These are phyloP conservation scores for Dendrocincla fuliginosa DNA, from an alignment of 2,797 vertebrate genomes.

Conservation along the genomic window DNA sequence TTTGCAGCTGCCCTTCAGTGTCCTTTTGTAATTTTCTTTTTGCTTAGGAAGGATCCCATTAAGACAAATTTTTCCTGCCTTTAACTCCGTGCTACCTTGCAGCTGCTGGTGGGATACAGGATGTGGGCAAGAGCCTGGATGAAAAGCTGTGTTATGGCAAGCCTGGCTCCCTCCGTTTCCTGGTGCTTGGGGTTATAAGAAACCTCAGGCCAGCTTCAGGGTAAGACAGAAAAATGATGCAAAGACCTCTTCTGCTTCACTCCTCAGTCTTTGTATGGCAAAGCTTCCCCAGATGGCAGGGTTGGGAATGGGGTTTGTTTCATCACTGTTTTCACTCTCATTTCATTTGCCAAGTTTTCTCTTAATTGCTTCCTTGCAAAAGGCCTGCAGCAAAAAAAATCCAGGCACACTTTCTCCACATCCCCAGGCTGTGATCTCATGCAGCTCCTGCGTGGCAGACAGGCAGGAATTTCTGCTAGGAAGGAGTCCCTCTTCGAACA, in stretches of 20 bases:
- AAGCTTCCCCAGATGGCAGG: neutral
- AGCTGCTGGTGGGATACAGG: neutral
- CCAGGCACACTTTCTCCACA: neutral
- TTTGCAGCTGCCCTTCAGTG: neutral
- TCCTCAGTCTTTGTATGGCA: neutral
- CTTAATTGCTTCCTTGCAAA: slow-evolving; percentile 14
- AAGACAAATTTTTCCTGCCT: neutral
- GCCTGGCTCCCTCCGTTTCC: neutral
- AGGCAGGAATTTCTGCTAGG: neutral
- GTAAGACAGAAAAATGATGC: neutral
- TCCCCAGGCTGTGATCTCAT: neutral
- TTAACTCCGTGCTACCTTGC: neutral
- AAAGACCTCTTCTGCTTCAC: neutral
- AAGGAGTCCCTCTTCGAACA: neutral
- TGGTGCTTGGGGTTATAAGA: neutral
- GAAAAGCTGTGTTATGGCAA: neutral
- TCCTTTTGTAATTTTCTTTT: neutral
- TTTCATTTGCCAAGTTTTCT: slow-evolving; percentile 9
- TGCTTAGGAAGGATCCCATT: neutral
- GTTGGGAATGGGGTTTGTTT: neutral
- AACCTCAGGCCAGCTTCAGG: neutral
- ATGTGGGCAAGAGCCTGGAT: neutral
- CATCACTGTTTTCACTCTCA: neutral
- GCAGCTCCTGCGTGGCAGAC: neutral
- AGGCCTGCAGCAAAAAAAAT: neutral